Base-by-base conservation (phyloP, 2,888 invertebrate species). In the Ptilodon capucinus region DNA sequence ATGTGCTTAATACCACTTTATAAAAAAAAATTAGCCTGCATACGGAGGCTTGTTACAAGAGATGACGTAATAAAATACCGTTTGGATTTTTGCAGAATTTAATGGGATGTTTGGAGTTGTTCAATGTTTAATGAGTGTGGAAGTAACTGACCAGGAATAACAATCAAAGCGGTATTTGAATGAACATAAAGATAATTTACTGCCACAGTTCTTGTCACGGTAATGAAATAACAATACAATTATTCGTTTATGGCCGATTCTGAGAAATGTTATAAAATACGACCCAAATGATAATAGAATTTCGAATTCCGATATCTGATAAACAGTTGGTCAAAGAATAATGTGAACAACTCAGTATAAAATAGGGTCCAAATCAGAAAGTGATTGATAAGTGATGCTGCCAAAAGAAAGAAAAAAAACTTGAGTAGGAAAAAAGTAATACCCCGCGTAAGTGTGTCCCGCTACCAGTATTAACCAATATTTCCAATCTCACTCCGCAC, bases 401-500 rank as follows among this genome's bases (percentile, higher is more conserved):
- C 28, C 11, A 28, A 50, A 35, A 40, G 40, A 47, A 50, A 56
- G 46, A n/a, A n/a, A n/a, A n/a, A n/a, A n/a, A n/a, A n/a, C n/a
- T n/a, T n/a, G n/a, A n/a, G n/a, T n/a, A n/a, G n/a, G 32, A 32
- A 14, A 14, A 21, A 48, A 58, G 52, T 58, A 38, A 58, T 50
- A 65, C 58, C 46, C 51, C 47, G 35, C 42, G 57, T n/a, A n/a
- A n/a, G n/a, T 45, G 50, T 48, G 44, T 34, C 39, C 47, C 48
- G 47, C 58, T 46, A 47, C 43, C 45, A 51, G 60, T 60, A 76
- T 74, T 77, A 74, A 76, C 63, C 71, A 69, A 76, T 80, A 81
- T 81, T 81, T 77, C 74, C 80, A 80, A 81, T 81, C 76, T 70
- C 65, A 63, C 59, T 63, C 64, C 67, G 61, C 68, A 60, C 71